Percentiles rank a stretch among this genome's conserved stretches.
phyloP scores from a whole-genome alignment of 2,888 invertebrate species.

The Empis stercorea region DNA sequence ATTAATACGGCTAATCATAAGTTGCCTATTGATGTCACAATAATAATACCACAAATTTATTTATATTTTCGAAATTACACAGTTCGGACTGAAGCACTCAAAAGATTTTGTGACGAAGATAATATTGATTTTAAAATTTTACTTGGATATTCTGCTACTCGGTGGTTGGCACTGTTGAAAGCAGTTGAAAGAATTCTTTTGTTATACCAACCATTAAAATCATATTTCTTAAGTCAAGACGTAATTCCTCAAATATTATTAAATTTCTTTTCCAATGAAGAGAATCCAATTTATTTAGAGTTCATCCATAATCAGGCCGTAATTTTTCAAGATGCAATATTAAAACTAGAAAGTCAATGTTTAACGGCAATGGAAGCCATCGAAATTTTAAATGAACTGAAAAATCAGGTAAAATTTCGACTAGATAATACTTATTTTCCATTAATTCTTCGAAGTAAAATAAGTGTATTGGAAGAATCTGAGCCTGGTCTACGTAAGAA shows the following conservation, averaged over 20 bases:
- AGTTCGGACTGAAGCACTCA: constrained; percentile 8
- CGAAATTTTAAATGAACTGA: constrained; percentile 2
- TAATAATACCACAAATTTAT: constrained; percentile 6
- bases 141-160: constrained; percentile 8
- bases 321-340: constrained; percentile 9
- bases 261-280: not conserved
- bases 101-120: constrained; percentile 7
- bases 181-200: constrained; percentile 7
- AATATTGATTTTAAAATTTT: constrained; percentile 7
- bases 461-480: constrained; percentile 8
- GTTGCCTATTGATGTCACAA: constrained; percentile 5
- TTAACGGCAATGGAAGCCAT: constrained; percentile 10
- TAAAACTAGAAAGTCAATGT: constrained; percentile 11
- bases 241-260: constrained; percentile 3
- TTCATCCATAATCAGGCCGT: constrained; percentile 8
- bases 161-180: constrained; percentile 6
- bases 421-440: constrained; percentile 9
- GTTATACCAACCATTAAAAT: constrained; percentile 7
- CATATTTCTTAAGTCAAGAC: constrained; percentile 8
- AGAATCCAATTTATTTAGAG: constrained; percentile 7
- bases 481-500: not conserved
- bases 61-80: constrained; percentile 8
- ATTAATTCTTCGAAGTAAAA: constrained; percentile 9
- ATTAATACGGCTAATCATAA: constrained; percentile 7
- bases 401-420: constrained; percentile 1